These are phyloP conservation scores for Apaloderma vittatum DNA, from an alignment of 2,113 vertebrate species.

Conservation along the genomic window DNA sequence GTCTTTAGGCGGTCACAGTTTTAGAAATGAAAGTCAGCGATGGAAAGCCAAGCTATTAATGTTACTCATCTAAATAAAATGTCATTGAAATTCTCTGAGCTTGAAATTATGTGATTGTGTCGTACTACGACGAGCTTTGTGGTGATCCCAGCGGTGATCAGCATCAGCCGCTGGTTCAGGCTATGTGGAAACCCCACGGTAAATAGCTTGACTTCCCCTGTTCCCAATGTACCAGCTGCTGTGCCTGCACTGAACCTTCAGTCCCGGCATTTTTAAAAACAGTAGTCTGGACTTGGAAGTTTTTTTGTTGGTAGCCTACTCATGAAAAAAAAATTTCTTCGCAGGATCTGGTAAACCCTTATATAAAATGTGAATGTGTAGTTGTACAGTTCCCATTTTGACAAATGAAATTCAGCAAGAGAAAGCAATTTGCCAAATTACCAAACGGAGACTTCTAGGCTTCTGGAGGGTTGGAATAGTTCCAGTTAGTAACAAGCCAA, in stretches of 20 bases:
- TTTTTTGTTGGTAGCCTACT: not conserved
- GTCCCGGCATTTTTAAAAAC: not conserved
- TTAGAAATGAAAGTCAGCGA: not conserved
- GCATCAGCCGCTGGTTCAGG: not conserved
- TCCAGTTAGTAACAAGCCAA: not conserved
- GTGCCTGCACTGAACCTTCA: too few species aligned
- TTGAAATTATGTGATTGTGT: not conserved
- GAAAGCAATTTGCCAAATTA: not conserved
- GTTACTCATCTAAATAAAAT: not conserved
- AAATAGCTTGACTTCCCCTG: not conserved
- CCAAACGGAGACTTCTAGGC: not conserved
- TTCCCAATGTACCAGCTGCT: not conserved
- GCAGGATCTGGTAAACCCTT: not conserved
- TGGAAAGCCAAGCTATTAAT: not conserved
- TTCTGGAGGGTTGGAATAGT: not conserved
- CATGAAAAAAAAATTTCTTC: not conserved
- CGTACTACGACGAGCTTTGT: not conserved
- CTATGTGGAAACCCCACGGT: accelerated
- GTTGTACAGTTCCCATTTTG: not conserved
- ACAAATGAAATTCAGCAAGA: not conserved
- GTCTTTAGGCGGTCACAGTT: not conserved
- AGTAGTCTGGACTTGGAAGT: not conserved
- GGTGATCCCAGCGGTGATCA: not conserved
- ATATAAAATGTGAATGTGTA: not conserved
- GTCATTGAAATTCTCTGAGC: not conserved